A percentile compares a stretch with the other conserved stretches of the same genome.
phyloP scores from a whole-genome alignment of 2,888 invertebrate species.

The Halocaridina rubra region DNA sequence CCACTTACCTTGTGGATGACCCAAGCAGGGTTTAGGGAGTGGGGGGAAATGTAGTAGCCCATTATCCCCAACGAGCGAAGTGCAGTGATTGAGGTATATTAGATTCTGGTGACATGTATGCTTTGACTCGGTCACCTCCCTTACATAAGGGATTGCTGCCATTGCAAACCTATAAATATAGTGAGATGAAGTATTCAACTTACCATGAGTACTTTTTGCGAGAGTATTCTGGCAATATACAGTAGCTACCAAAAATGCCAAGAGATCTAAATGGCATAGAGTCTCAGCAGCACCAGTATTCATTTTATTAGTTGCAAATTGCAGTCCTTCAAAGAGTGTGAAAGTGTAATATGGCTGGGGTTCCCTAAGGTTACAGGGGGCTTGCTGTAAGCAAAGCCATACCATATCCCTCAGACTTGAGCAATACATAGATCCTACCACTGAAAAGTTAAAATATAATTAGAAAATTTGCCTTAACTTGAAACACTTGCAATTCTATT shows the following conservation, averaged over 20 bases:
- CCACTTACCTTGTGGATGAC: no score
- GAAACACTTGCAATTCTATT: no score
- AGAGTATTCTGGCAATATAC: slow-evolving; percentile 49
- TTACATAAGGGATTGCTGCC: no score
- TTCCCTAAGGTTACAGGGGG: background rate
- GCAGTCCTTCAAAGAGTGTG: slow-evolving; percentile 54
- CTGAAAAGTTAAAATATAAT: slow-evolving; percentile 27
- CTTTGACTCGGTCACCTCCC: no score
- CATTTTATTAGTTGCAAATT: slow-evolving; percentile 29
- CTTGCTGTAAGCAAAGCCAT: slow-evolving; percentile 59
- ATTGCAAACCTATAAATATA: no score
- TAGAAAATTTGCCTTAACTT: no score
- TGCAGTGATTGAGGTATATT: no score
- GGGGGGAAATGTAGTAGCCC: no score
- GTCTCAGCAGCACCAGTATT: slow-evolving; percentile 56
- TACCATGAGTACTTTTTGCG: slow-evolving; percentile 38
- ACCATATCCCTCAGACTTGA: slow-evolving; percentile 55
- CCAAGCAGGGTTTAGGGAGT: no score
- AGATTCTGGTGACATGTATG: no score
- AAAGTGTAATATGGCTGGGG: slow-evolving; percentile 52
- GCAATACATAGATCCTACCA: slow-evolving; percentile 48
- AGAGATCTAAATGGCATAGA: slow-evolving; percentile 60
- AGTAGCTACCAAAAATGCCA: slow-evolving; percentile 62
- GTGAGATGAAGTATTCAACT: no score
- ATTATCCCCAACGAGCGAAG: no score